These are phyloP conservation scores for Coptotermes formosanus DNA, from an alignment of 1,140 invertebrate genomes.

Conservation along the genomic window DNA sequence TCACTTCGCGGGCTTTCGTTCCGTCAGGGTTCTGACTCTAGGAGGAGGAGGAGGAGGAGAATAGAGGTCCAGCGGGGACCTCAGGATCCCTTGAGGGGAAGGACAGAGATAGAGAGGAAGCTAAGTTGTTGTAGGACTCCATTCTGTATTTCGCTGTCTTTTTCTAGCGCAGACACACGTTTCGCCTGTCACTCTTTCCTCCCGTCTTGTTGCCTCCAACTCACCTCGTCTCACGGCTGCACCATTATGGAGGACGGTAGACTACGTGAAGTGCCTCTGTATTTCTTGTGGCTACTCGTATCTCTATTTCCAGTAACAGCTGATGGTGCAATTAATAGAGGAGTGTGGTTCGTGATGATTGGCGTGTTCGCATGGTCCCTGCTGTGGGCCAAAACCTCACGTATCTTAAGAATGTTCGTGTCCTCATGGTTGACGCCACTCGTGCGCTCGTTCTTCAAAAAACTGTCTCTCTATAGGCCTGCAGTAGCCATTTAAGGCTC, in stretches of 20 bases:
- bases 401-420: no score
- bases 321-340: background rate
- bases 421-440: no score
- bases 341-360: background rate
- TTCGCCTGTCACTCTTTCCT: background rate
- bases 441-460: no score
- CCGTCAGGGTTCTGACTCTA: no score
- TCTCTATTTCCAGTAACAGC: background rate
- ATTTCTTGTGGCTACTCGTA: background rate
- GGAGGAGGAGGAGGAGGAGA: background rate
- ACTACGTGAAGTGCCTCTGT: background rate
- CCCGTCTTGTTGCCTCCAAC: background rate
- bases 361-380: background rate
- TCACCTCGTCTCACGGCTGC: background rate
- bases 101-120: background rate
- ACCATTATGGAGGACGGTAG: background rate
- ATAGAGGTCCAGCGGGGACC: constrained; percentile 5
- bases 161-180: background rate
- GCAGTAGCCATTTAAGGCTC: no score
- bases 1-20: background rate
- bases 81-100: background rate
- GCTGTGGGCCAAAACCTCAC: no score
- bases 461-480: no score
- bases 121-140: background rate
- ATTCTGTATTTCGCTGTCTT: background rate